Percentiles rank a stretch among this genome's conserved stretches.
Evolutionary conservation across 2,797 vertebrate genomes (phyloP).

Genomic region (Gymnothorax javanicus): DNA sequence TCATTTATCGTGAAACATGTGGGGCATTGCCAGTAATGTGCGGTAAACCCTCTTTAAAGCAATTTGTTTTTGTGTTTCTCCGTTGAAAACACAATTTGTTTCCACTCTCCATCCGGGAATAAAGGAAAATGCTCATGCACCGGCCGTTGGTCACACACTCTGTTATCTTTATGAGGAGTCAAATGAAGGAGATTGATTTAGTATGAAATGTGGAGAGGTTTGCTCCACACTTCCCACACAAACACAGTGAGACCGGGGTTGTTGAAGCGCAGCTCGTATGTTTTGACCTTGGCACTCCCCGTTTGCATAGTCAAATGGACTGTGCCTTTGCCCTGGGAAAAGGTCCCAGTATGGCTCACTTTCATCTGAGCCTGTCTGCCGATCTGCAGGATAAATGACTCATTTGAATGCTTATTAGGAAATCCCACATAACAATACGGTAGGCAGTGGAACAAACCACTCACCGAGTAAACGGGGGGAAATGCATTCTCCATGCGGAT

Average conservation of each 20-base stretch:
- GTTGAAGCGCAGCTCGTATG: background rate
- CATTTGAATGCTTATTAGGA: conserved; percentile 12
- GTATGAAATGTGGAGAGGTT: background rate
- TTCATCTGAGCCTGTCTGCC: background rate
- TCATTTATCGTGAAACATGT: background rate
- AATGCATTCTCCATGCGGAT: background rate
- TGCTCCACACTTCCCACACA: background rate
- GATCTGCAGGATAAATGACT: conserved; percentile 14
- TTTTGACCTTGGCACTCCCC: background rate
- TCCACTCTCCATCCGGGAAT: background rate
- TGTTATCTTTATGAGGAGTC: background rate
- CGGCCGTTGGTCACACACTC: background rate
- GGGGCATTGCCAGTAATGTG: background rate
- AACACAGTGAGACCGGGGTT: background rate
- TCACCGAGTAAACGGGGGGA: background rate
- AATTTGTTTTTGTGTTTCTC: background rate
- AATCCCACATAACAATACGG: background rate
- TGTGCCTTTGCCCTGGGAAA: background rate
- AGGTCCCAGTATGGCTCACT: background rate
- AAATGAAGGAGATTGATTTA: conserved; percentile 1
- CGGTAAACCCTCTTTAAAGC: background rate
- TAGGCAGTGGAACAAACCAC: background rate
- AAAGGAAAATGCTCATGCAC: background rate
- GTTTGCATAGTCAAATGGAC: conserved; percentile 32
- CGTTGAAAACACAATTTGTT: background rate